Evolutionary conservation across 1,140 invertebrate species (phyloP).

Genomic region (Rhysida immarginata): DNA sequence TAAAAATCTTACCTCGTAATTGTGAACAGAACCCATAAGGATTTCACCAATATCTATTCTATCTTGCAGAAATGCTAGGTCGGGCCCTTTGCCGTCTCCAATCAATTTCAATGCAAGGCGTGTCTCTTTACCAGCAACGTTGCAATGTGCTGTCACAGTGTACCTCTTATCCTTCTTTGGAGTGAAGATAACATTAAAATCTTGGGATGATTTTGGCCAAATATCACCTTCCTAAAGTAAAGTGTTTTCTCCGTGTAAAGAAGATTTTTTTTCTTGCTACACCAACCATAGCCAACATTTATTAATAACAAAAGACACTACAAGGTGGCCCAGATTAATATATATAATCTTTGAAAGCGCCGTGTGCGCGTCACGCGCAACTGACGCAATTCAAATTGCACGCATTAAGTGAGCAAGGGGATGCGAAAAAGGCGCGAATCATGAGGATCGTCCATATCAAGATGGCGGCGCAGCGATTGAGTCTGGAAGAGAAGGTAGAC

Average conservation of each 20-base stretch:
- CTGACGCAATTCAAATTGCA: too few species aligned
- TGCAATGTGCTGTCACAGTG: conserved; percentile 25
- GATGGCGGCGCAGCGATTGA: too few species aligned
- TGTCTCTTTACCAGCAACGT: conserved; percentile 17
- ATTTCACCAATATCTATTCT: conserved; percentile 1
- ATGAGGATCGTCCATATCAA: too few species aligned
- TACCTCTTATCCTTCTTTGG: conserved; percentile 28
- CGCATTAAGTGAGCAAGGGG: too few species aligned
- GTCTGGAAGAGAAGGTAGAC: too few species aligned
- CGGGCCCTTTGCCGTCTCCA: neutral
- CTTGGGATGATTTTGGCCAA: conserved; percentile 28
- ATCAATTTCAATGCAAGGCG: neutral
- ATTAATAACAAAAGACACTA: too few species aligned
- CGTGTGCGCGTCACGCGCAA: too few species aligned
- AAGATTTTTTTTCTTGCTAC: conserved; percentile 8
- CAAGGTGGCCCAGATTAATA: too few species aligned
- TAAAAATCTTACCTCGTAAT: conserved; percentile 1
- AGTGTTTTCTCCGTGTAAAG: too few species aligned
- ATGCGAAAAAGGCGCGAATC: too few species aligned
- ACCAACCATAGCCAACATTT: neutral
- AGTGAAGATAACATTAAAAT: conserved; percentile 29
- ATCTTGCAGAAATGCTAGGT: neutral
- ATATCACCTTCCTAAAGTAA: conserved; percentile 32
- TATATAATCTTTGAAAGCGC: too few species aligned
- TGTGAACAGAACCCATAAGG: neutral